These are phyloP conservation scores for Pantelozetes paolii DNA, from an alignment of 2,888 invertebrate genomes.

Conservation along the genomic window DNA sequence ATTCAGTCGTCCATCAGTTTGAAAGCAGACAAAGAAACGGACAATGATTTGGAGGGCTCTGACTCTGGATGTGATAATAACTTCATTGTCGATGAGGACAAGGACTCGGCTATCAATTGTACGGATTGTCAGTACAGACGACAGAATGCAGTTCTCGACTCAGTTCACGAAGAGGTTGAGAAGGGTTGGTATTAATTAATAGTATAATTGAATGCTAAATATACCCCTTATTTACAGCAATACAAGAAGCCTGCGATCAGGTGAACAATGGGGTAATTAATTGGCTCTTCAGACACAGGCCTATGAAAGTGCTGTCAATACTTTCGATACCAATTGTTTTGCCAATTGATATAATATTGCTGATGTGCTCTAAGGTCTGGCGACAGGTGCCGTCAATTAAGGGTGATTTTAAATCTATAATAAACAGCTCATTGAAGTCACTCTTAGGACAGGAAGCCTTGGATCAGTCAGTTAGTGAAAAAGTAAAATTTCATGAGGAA, in stretches of 20 bases:
- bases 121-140: conserved; percentile 79
- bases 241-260: conserved; percentile 87
- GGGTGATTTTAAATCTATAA: conserved; percentile 34
- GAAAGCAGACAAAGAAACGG: conserved; percentile 41
- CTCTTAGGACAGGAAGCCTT: conserved; percentile 40
- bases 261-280: conserved; percentile 85
- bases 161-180: conserved; percentile 77
- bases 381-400: conserved; percentile 38
- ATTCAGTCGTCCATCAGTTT: conserved; percentile 54
- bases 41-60: conserved; percentile 39
- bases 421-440: conserved; percentile 38
- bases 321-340: conserved; percentile 79
- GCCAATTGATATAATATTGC: conserved; percentile 72
- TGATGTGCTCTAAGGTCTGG: conserved; percentile 52
- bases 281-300: conserved; percentile 79
- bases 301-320: conserved; percentile 72
- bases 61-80: conserved; percentile 25
- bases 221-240: conserved; percentile 55
- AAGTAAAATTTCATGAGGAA: conserved; percentile 43
- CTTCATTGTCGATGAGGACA: conserved; percentile 57
- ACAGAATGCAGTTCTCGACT: conserved; percentile 76
- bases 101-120: conserved; percentile 55
- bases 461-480: conserved; percentile 45
- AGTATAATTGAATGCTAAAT: background rate
- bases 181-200: conserved; percentile 48